phyloP scores from a whole-genome alignment of 2,888 invertebrate species.

The Nomada ruficornis region DNA sequence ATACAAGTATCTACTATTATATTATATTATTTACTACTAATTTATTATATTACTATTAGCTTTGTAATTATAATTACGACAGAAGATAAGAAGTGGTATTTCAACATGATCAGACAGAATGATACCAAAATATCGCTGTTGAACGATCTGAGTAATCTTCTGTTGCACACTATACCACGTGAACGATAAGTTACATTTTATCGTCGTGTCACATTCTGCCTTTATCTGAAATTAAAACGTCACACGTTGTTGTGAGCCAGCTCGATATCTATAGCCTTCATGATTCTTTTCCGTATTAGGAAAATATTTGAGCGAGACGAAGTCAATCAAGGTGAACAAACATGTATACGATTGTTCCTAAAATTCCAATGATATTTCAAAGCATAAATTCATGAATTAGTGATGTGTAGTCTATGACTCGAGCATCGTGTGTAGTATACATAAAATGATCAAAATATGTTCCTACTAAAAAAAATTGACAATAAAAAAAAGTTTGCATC shows the following conservation, averaged over 20 bases:
- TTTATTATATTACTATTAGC: no score
- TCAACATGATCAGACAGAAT: no score
- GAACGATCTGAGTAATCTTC: constrained; percentile 19
- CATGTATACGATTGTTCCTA: neutral
- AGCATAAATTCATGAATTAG: no score
- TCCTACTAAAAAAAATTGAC: no score
- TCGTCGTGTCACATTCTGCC: constrained; percentile 44
- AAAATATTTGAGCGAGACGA: constrained; percentile 30
- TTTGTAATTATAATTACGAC: no score
- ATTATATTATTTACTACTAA: no score
- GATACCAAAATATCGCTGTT: neutral
- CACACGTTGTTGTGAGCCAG: constrained; percentile 33
- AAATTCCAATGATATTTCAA: neutral
- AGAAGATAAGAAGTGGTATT: no score
- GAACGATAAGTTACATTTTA: constrained; percentile 44
- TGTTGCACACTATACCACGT: constrained; percentile 10
- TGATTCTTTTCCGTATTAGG: constrained; percentile 51
- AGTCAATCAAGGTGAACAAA: constrained; percentile 1
- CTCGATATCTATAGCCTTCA: constrained; percentile 44
- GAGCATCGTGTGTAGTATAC: no score
- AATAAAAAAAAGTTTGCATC: no score
- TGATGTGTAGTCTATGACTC: no score
- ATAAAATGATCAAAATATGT: no score
- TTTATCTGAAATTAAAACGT: constrained; percentile 70
- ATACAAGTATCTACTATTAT: no score